These are phyloP conservation scores for Heliconius melpomene DNA, from an alignment of 1,140 invertebrate genomes.

Conservation along the genomic window DNA sequence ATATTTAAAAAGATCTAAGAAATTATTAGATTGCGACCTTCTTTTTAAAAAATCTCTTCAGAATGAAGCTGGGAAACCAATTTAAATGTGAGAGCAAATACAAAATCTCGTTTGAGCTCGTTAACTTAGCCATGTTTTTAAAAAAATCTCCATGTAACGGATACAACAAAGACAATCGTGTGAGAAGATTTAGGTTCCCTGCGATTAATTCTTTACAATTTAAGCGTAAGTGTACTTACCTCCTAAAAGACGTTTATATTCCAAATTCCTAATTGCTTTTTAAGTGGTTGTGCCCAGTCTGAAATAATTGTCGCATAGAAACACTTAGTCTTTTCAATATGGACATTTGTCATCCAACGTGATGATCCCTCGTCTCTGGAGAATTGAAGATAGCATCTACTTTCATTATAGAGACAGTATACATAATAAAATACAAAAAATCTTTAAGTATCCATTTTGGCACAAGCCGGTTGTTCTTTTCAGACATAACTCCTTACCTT, in stretches of 20 bases:
- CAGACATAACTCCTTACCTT: constrained; percentile 42
- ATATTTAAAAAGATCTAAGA: no score
- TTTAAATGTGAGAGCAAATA: neutral
- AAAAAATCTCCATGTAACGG: neutral
- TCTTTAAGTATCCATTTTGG: constrained; percentile 51
- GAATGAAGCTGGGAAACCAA: neutral
- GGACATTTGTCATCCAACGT: constrained; percentile 20
- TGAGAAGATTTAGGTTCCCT: constrained; percentile 16
- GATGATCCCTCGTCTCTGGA: constrained; percentile 21
- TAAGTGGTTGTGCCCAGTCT: constrained; percentile 9
- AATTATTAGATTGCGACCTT: neutral
- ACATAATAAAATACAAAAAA: constrained; percentile 38
- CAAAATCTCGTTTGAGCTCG: neutral
- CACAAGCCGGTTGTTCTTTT: constrained; percentile 61
- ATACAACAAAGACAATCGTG: neutral
- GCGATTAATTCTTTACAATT: constrained; percentile 3
- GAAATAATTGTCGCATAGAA: constrained; percentile 15
- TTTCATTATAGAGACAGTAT: constrained; percentile 27
- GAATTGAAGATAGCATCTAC: constrained; percentile 32
- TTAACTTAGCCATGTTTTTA: neutral
- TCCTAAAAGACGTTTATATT: constrained; percentile 6
- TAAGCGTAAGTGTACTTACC: neutral
- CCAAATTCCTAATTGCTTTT: constrained; percentile 17
- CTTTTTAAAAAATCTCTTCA: neutral
- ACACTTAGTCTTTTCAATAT: constrained; percentile 23